Percentiles rank a stretch among this genome's conserved stretches.
Evolutionary conservation across 2,888 invertebrate genomes (phyloP).

Genomic region (Cryptus armator): DNA sequence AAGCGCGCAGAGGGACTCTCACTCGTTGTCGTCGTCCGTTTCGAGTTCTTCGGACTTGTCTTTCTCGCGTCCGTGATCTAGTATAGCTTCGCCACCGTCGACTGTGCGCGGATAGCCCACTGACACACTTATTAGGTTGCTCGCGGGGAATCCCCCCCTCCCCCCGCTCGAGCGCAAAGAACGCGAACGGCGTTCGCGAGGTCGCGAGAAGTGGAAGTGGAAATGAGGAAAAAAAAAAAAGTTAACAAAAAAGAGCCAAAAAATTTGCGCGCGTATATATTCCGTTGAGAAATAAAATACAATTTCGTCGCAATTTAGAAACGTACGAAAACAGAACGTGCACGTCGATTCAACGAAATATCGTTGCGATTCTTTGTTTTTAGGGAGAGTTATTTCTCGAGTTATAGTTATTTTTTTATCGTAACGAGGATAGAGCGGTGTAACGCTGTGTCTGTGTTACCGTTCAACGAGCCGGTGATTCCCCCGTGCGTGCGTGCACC

Average conservation of each 20-base stretch:
- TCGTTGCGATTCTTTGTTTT: background rate
- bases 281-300: background rate
- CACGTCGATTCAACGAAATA: background rate
- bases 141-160: conserved; percentile 18
- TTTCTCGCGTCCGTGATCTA: conserved; percentile 44
- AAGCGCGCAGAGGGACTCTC: conserved; percentile 24
- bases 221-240: background rate
- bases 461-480: conserved; percentile 26
- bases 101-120: conserved; percentile 64
- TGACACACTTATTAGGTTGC: conserved; percentile 67
- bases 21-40: conserved; percentile 17
- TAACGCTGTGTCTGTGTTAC: background rate
- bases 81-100: conserved; percentile 19
- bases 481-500: conserved; percentile 41
- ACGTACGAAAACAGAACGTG: background rate
- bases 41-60: conserved; percentile 12
- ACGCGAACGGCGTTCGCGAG: conserved; percentile 17
- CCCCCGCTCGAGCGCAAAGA: conserved; percentile 32
- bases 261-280: background rate
- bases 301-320: background rate
- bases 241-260: background rate
- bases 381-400: background rate
- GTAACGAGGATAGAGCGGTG: conserved; percentile 7
- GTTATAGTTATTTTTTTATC: background rate
- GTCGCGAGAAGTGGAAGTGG: conserved; percentile 6